Evolutionary conservation across 2,888 invertebrate genomes (phyloP).

Genomic region (Phortica okadai): DNA sequence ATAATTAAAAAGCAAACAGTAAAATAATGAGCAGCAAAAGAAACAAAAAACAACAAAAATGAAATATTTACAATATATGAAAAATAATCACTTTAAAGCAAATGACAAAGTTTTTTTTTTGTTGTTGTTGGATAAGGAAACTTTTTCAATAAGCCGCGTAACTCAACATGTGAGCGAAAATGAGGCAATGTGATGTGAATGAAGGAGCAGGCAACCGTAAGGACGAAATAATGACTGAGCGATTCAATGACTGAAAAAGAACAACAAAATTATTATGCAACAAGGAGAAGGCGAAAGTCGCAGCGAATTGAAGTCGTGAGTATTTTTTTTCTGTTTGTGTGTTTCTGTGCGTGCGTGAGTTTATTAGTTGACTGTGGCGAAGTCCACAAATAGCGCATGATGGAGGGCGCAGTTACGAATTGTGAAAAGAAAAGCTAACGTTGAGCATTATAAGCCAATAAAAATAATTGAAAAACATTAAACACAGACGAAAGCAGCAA

Average conservation of each 20-base stretch:
- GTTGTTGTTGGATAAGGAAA: not conserved
- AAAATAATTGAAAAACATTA: constrained; percentile 18
- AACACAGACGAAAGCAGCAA: not conserved
- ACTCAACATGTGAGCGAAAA: constrained; percentile 24
- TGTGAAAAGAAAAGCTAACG: constrained; percentile 3
- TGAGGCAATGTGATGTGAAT: constrained; percentile 2
- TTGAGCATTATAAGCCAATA: constrained; percentile 16
- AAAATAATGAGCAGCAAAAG: constrained; percentile 10
- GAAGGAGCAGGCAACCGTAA: not conserved
- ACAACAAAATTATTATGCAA: not conserved
- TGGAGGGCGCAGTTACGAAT: not conserved
- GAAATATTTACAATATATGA: not conserved
- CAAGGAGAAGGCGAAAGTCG: not conserved
- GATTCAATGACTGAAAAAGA: not conserved
- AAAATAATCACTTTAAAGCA: not conserved
- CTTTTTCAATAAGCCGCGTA: constrained; percentile 24
- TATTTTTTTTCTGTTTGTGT: not conserved
- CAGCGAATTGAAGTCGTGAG: not conserved
- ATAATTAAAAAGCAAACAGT: constrained; percentile 6
- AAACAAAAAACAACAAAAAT: not conserved
- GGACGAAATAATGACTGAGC: constrained; percentile 10
- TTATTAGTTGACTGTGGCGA: not conserved
- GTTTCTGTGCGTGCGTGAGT: not conserved
- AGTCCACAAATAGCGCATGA: not conserved
- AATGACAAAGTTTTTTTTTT: not conserved